These are phyloP conservation scores for Melospiza melodia DNA, from an alignment of 2,113 vertebrate genomes.

Conservation along the genomic window DNA sequence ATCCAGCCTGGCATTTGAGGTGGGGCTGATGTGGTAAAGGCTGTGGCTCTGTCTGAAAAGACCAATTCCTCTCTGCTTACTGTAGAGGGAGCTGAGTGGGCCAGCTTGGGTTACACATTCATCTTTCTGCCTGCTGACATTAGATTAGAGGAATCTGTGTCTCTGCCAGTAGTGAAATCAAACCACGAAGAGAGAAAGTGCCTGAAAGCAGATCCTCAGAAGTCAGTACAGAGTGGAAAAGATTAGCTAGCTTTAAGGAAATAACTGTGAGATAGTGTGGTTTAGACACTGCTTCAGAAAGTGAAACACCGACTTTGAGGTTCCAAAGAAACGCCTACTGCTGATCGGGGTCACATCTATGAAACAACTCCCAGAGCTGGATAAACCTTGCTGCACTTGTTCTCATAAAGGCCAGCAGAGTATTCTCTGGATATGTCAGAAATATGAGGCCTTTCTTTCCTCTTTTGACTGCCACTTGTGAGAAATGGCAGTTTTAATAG, in stretches of 20 bases:
- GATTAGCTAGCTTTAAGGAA: background rate
- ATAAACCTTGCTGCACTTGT: background rate
- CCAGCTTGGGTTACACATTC: background rate
- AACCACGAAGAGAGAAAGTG: background rate
- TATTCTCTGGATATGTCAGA: background rate
- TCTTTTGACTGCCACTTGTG: background rate
- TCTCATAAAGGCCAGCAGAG: background rate
- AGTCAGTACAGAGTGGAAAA: background rate
- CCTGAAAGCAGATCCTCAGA: background rate
- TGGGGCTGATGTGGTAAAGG: background rate
- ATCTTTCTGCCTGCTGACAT: background rate
- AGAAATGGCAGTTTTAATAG: background rate
- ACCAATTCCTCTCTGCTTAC: background rate
- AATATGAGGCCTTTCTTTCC: background rate
- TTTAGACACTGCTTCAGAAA: background rate
- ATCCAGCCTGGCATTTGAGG: background rate
- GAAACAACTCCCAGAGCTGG: background rate
- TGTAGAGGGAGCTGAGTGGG: background rate
- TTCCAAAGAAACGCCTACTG: background rate
- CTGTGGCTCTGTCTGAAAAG: background rate
- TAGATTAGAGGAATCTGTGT: background rate
- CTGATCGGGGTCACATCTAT: background rate
- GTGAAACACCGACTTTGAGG: background rate
- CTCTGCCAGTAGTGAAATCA: slow-evolving; percentile 3
- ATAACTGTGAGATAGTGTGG: background rate